These are phyloP conservation scores for Drosophila limbata DNA, from an alignment of 2,888 invertebrate species.

Conservation along the genomic window DNA sequence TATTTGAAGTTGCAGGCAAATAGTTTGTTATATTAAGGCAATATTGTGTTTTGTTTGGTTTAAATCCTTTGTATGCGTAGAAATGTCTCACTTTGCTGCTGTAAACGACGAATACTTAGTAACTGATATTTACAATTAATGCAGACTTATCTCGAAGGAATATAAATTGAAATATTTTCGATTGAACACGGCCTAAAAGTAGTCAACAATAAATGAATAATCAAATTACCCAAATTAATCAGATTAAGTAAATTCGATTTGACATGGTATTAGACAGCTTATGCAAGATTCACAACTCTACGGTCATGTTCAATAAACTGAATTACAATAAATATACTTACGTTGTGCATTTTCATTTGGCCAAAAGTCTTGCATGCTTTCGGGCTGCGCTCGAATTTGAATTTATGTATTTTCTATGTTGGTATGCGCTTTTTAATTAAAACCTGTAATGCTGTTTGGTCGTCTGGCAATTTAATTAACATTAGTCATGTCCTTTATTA, in stretches of 20 bases:
- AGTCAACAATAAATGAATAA: background rate
- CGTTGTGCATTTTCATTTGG: background rate
- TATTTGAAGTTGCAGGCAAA: slow-evolving; percentile 22
- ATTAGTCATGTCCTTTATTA: slow-evolving; percentile 71
- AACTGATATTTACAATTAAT: background rate
- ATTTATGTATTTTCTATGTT: slow-evolving; percentile 17
- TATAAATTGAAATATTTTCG: background rate
- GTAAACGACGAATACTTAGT: background rate
- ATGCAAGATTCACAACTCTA: background rate
- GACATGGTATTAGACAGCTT: background rate
- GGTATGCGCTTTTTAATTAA: slow-evolving; percentile 62
- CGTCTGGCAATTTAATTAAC: slow-evolving; percentile 73
- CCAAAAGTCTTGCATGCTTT: slow-evolving; percentile 19
- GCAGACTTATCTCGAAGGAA: background rate
- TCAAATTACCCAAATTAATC: background rate
- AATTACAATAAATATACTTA: background rate
- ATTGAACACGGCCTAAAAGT: background rate
- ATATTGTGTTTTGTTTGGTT: slow-evolving; percentile 16
- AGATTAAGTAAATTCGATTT: background rate
- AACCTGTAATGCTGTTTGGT: slow-evolving; percentile 22
- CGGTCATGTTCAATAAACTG: background rate
- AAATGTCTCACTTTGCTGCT: slow-evolving; percentile 10
- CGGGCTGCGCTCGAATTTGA: slow-evolving; percentile 3
- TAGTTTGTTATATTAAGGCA: slow-evolving; percentile 50
- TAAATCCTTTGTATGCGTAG: slow-evolving; percentile 13